phyloP scores from a whole-genome alignment of 1,140 invertebrate genomes.

The Dreissena rostriformis region DNA sequence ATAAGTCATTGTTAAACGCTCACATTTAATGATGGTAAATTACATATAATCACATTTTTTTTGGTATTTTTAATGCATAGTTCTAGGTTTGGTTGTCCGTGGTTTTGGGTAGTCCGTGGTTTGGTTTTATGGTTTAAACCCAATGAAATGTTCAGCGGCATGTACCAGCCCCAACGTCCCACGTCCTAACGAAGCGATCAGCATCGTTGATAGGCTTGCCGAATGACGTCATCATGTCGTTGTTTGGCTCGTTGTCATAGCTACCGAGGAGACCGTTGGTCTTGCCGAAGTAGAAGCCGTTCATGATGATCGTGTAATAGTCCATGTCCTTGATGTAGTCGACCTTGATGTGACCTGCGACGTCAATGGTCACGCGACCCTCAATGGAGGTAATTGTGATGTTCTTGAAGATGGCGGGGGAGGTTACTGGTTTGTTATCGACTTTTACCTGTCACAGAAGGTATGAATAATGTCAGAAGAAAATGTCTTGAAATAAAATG shows the following conservation, averaged over 20 bases:
- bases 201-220: constrained; percentile 77
- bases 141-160: constrained; percentile 35
- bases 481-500: background rate
- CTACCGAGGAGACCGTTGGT: constrained; percentile 92
- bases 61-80: too few species aligned
- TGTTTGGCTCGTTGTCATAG: constrained; percentile 91
- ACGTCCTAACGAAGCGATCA: constrained; percentile 63
- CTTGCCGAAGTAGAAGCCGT: constrained; percentile 88
- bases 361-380: constrained; percentile 75
- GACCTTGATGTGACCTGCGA: constrained; percentile 75
- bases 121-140: too few species aligned
- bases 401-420: constrained; percentile 85
- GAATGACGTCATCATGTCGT: constrained; percentile 88
- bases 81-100: too few species aligned
- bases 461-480: background rate
- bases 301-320: constrained; percentile 78
- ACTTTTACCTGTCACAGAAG: constrained; percentile 80
- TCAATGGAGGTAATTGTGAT: constrained; percentile 73
- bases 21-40: too few species aligned
- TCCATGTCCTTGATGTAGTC: constrained; percentile 68
- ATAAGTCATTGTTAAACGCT: too few species aligned
- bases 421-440: constrained; percentile 77
- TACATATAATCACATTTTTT: too few species aligned
- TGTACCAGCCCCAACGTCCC: constrained; percentile 54
- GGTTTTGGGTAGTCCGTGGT: too few species aligned